A percentile compares a stretch with the other conserved stretches of the same genome.
phyloP scores from a whole-genome alignment of 2,888 invertebrate species.

The Philhelius pedissequus region DNA sequence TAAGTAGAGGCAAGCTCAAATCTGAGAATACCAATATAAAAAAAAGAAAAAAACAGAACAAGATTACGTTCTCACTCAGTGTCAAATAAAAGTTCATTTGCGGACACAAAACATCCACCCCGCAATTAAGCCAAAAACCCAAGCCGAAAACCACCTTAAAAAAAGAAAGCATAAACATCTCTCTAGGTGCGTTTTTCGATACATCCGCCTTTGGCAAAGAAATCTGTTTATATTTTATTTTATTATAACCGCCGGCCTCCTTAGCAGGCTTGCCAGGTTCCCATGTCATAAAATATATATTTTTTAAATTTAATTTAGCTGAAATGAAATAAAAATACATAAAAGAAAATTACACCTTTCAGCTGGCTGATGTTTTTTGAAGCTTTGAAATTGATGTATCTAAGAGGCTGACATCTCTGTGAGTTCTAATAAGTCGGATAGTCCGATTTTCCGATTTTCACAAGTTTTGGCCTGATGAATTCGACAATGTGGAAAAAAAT shows the following conservation, averaged over 20 bases:
- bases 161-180: not conserved
- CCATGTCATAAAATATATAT: not conserved
- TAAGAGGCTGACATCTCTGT: too few relatives aligned
- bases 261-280: not conserved
- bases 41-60: not conserved
- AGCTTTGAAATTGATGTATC: too few relatives aligned
- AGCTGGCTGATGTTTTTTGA: too few relatives aligned
- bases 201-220: constrained; percentile 57
- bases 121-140: not conserved
- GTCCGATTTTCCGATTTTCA: too few relatives aligned
- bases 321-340: too few relatives aligned
- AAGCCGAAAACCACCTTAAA: not conserved
- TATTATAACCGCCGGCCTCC: not conserved
- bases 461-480: too few relatives aligned
- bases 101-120: not conserved
- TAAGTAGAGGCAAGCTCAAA: not conserved
- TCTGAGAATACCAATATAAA: not conserved
- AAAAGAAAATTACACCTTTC: too few relatives aligned
- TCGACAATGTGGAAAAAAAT: too few relatives aligned
- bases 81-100: constrained; percentile 15
- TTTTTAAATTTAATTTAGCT: too few relatives aligned
- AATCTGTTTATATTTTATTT: constrained; percentile 8
- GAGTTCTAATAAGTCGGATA: too few relatives aligned
- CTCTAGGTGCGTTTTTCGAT: constrained; percentile 1
- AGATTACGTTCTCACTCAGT: not conserved